These are phyloP conservation scores for Carpatolechia fugitivella DNA, from an alignment of 2,888 invertebrate species.

Conservation along the genomic window DNA sequence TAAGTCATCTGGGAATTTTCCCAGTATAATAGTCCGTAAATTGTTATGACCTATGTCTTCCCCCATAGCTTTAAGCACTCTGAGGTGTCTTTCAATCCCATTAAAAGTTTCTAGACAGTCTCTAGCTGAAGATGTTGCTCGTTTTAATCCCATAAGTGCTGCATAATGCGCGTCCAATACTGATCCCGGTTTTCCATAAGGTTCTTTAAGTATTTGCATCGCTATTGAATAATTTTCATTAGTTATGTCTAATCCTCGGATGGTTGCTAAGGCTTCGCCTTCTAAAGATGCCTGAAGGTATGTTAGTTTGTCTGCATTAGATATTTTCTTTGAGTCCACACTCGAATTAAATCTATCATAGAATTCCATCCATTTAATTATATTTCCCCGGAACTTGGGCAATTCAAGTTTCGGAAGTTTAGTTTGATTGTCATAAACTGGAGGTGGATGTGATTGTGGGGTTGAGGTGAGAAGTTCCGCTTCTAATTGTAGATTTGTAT, in stretches of 20 bases:
- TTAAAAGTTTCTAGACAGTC: conserved; percentile 14
- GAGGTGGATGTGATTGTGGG: too few relatives aligned
- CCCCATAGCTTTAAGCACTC: conserved; percentile 16
- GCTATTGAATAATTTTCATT: conserved; percentile 26
- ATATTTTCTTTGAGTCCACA: conserved; percentile 20
- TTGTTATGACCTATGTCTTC: conserved; percentile 16
- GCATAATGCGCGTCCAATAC: conserved; percentile 21
- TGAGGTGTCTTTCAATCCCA: conserved; percentile 19
- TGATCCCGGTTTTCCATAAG: conserved; percentile 17
- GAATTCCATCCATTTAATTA: conserved; percentile 27
- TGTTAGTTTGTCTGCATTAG: conserved; percentile 28
- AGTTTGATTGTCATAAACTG: too few relatives aligned
- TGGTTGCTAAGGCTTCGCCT: conserved; percentile 21
- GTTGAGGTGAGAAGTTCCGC: too few relatives aligned
- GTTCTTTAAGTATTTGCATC: conserved; percentile 20
- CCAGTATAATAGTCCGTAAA: conserved; percentile 16
- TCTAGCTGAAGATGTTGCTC: neutral
- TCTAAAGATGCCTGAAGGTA: conserved; percentile 24
- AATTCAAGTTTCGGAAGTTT: conserved; percentile 16
- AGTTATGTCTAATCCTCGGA: conserved; percentile 26
- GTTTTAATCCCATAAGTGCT: neutral
- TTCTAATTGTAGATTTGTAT: neutral
- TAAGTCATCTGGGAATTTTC: conserved; percentile 21
- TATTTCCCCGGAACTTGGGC: conserved; percentile 25
- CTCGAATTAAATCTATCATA: conserved; percentile 30